A percentile compares a stretch with the other conserved stretches of the same genome.
Conservation (phyloP, 2,797 vertebrate species). For the Spinus olivaceus region DNA sequence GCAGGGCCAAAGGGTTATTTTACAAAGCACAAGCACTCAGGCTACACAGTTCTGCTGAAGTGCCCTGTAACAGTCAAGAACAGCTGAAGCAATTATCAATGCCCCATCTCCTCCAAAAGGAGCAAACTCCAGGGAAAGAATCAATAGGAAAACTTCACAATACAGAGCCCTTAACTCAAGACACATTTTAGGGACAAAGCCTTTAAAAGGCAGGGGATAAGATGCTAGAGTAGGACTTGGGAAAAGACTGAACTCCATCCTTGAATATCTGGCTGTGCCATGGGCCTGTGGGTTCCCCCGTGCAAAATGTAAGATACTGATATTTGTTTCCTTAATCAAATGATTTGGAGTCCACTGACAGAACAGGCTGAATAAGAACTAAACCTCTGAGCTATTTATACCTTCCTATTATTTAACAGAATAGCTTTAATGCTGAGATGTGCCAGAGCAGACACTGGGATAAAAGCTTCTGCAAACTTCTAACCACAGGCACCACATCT, state of each 20-base stretch:
- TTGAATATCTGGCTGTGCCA: rapidly evolving
- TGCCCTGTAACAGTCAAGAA: neutral
- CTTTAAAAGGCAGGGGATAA: slow-evolving; percentile 5
- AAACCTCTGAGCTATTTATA: neutral
- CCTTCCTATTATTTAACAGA: neutral
- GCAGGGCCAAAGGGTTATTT: neutral
- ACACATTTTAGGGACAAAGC: neutral
- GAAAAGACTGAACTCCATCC: neutral
- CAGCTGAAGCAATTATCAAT: slow-evolving; percentile 45
- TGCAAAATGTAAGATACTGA: neutral
- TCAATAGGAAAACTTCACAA: slow-evolving; percentile 22
- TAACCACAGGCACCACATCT: rapidly evolving
- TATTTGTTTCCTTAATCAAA: neutral
- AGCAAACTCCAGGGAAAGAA: slow-evolving; percentile 7
- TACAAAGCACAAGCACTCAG: neutral
- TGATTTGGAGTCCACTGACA: neutral
- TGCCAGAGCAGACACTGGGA: neutral
- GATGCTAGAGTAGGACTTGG: neutral
- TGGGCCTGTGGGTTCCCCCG: rapidly evolving
- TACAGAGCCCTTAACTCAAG: slow-evolving; percentile 1
- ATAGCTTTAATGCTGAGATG: neutral
- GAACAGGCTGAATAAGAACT: neutral
- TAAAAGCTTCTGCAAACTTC: neutral
- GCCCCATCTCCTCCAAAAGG: slow-evolving; percentile 15
- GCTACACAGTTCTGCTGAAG: neutral